These are phyloP conservation scores for Sorex araneus DNA, from an alignment of 2,113 vertebrate genomes.

Conservation along the genomic window DNA sequence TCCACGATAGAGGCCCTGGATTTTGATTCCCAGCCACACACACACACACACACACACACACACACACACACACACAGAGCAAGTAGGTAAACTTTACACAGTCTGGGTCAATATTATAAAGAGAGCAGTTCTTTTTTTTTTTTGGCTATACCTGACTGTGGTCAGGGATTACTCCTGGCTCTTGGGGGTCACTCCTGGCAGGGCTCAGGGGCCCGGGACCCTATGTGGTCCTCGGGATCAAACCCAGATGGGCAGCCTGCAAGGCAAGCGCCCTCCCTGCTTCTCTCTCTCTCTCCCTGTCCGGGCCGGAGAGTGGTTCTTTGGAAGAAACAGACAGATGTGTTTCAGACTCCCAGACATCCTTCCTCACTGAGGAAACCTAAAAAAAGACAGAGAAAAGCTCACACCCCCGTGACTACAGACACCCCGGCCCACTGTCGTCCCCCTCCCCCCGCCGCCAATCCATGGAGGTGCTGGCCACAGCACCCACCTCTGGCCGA, in stretches of 20 bases:
- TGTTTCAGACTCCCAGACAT: not conserved
- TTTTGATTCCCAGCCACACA: no score
- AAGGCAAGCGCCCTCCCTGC: no score
- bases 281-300: no score
- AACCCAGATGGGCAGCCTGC: no score
- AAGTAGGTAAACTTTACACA: not conserved
- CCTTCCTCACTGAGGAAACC: not conserved
- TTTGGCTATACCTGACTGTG: no score
- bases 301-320: no score
- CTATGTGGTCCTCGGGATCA: no score
- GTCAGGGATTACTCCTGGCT: no score
- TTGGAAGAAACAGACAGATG: not conserved
- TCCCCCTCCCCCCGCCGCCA: not conserved
- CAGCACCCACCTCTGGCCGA: not conserved
- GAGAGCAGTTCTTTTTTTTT: not conserved
- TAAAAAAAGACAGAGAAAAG: conserved; percentile 13
- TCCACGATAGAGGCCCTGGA: not conserved
- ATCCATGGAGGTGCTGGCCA: rapidly evolving
- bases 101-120: not conserved
- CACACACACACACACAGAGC: not conserved
- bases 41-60: no score
- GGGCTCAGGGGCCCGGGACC: no score
- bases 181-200: no score
- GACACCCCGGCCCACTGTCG: no score
- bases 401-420: not conserved